Evolutionary conservation across 1,140 invertebrate species (phyloP).

Genomic region (Drosophila ogumai): DNA sequence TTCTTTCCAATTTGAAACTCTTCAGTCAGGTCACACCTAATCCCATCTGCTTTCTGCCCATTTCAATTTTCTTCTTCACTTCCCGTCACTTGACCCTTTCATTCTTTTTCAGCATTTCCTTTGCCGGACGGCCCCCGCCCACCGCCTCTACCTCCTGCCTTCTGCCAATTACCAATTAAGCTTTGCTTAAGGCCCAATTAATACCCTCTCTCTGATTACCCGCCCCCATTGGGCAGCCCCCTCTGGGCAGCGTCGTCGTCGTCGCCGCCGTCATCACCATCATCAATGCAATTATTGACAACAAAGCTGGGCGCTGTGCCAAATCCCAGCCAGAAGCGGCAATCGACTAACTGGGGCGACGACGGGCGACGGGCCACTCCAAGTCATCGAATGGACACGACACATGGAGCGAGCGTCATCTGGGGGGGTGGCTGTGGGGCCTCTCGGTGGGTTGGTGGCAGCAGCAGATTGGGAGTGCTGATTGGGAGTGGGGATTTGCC

Average conservation of each 20-base stretch:
- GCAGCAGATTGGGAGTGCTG: slow-evolving; percentile 8
- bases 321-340: slow-evolving; percentile 55
- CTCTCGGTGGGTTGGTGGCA: too few species aligned
- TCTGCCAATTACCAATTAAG: slow-evolving; percentile 76
- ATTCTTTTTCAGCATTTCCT: slow-evolving; percentile 20
- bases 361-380: slow-evolving; percentile 18
- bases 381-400: slow-evolving; percentile 25
- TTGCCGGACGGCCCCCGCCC: background rate
- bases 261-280: slow-evolving; percentile 56
- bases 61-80: slow-evolving; percentile 24
- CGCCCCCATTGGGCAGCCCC: slow-evolving; percentile 2
- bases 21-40: slow-evolving; percentile 5
- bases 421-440: background rate
- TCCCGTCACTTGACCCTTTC: slow-evolving; percentile 31
- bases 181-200: slow-evolving; percentile 80
- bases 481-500: slow-evolving; percentile 9
- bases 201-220: slow-evolving; percentile 39
- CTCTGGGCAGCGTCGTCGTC: slow-evolving; percentile 5
- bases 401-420: background rate
- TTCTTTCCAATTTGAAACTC: background rate
- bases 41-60: slow-evolving; percentile 5
- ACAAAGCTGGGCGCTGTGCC: slow-evolving; percentile 70
- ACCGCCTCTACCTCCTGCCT: background rate
- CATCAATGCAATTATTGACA: slow-evolving; percentile 82
- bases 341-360: slow-evolving; percentile 49